Percentiles rank a stretch among this genome's conserved stretches.
Evolutionary conservation across 2,797 vertebrate genomes (phyloP).

Genomic region (Anguilla megastoma): DNA sequence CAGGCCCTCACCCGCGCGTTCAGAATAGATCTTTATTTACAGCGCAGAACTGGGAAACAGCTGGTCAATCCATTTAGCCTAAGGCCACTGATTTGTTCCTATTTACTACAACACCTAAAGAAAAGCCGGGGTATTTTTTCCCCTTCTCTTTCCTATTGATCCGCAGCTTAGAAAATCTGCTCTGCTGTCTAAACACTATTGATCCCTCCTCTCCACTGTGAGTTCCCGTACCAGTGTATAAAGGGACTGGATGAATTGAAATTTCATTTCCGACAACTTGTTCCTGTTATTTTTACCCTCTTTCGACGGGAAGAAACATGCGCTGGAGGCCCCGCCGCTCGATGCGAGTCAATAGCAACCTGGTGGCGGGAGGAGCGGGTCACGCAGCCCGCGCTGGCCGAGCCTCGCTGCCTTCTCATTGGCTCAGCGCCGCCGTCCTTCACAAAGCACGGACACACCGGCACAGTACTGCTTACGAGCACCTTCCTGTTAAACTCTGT

Average conservation of each 20-base stretch:
- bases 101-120: slow-evolving; percentile 83
- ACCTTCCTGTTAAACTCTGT: slow-evolving; percentile 35
- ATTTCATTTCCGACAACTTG: slow-evolving; percentile 93
- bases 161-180: slow-evolving; percentile 89
- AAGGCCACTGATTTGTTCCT: slow-evolving; percentile 88
- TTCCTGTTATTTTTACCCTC: slow-evolving; percentile 84
- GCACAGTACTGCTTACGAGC: neutral
- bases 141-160: slow-evolving; percentile 87
- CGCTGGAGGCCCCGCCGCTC: slow-evolving; percentile 63
- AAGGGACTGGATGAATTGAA: slow-evolving; percentile 92
- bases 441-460: neutral
- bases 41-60: slow-evolving; percentile 79
- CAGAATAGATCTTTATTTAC: slow-evolving; percentile 82
- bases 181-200: slow-evolving; percentile 94
- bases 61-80: slow-evolving; percentile 89
- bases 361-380: slow-evolving; percentile 54
- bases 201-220: slow-evolving; percentile 82
- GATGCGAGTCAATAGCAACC: slow-evolving; percentile 68
- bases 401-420: neutral
- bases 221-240: slow-evolving; percentile 82
- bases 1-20: slow-evolving; percentile 71
- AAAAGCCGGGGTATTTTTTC: slow-evolving; percentile 81
- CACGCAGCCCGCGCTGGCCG: slow-evolving; percentile 2
- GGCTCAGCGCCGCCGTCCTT: neutral
- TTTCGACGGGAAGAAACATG: slow-evolving; percentile 68